Conservation (phyloP, 1,140 invertebrate genomes). For the Euglossa dilemma region DNA sequence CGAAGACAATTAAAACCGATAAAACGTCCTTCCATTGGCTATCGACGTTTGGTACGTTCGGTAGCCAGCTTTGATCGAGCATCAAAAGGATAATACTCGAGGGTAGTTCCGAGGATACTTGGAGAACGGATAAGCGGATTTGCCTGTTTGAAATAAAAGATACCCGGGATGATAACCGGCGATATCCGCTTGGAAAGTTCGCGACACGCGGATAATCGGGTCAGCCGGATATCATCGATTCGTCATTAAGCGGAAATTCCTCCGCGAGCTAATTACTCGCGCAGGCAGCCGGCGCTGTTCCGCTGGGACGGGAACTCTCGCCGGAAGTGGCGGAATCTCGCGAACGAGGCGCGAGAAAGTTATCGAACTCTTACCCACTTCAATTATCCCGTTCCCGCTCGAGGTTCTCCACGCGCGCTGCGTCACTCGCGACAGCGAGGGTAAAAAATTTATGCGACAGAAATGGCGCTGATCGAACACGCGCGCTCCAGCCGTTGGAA, state of each 20-base stretch:
- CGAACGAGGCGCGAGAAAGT: background rate
- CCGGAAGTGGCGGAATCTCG: constrained; percentile 40
- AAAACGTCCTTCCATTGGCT: background rate
- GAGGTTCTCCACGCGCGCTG: background rate
- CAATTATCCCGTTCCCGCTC: background rate
- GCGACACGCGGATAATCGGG: constrained; percentile 50
- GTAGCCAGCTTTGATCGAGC: background rate
- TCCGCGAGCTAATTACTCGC: constrained; percentile 56
- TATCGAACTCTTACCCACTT: background rate
- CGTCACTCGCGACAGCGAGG: too few species aligned
- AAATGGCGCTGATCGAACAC: background rate
- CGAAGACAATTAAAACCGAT: background rate
- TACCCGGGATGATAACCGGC: too few species aligned
- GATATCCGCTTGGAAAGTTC: background rate
- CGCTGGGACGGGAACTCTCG: constrained; percentile 45
- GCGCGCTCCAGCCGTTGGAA: background rate
- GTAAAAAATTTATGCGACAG: too few species aligned
- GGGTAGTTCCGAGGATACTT: background rate
- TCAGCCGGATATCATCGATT: constrained; percentile 62
- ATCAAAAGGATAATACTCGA: background rate
- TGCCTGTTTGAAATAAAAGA: background rate
- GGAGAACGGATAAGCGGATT: background rate
- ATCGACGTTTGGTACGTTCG: background rate
- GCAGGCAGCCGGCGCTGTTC: too few species aligned
- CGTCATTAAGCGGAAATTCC: constrained; percentile 64